Base-by-base conservation (phyloP, 2,797 vertebrate genomes). In the Oreonectes daqikongensis region DNA sequence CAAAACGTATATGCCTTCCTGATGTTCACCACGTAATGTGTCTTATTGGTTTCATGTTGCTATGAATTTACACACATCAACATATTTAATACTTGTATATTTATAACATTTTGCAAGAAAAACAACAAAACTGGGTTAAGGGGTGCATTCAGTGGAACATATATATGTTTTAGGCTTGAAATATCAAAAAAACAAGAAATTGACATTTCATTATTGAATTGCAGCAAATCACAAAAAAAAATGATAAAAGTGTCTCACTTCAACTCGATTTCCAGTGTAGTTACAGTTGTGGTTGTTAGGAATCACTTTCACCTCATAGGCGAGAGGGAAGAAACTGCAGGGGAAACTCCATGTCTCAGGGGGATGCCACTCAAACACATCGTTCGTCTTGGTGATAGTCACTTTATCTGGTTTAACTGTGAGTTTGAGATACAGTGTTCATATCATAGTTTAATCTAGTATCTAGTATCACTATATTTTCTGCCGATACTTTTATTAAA, bases 321-420 rank as follows among this genome's bases (percentile, higher is more conserved):
- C 60, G 28, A 94, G 89, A 14, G 72, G 20, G 26, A 85, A 94
- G 83, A 32, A 94, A 17, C 82, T 61, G 61, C 82, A 72, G 14
- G 93, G 92, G 6, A 42, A 78, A 60, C 88, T 87, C 93, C 93
- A 94, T 18, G 88, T 84, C 4, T 84, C 80, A 0, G 93, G 91
- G 75, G 83, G 83, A 24, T 50, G 69, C 92, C 92, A 93, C 26
- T 22, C 73, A 79, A 93, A 91, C 26, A 71, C 44, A 0, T 55
- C 84, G 0, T 80, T 11, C 0, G 18, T 68, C 4, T 74, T 20
- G 0, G 1, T 69, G 60, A 93, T 82, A 71, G 74, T 72, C 15
- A 92, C 76, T 18, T 65, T 76, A 18, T 50, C 89, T 0, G 93
- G 93, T 38, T 81, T 90, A 69, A 91, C 93, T 94, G 40, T 30